These are phyloP conservation scores for Diachasmimorpha longicaudata DNA, from an alignment of 1,140 invertebrate genomes.

Conservation along the genomic window DNA sequence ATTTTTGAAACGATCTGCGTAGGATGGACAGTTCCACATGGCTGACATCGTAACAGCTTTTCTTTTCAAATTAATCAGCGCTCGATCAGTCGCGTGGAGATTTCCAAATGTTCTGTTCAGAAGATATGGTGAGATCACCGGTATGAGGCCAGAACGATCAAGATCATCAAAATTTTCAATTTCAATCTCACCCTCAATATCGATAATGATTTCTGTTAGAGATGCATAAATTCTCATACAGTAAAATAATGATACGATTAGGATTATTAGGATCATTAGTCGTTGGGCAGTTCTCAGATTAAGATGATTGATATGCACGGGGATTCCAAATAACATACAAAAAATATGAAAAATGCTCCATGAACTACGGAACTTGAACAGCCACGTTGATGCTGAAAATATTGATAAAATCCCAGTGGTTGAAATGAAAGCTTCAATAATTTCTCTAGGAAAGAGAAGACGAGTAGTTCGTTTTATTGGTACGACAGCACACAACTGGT, in stretches of 20 bases:
- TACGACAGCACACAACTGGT: slow-evolving; percentile 20
- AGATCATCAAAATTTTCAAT: slow-evolving; percentile 18
- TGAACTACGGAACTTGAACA: neutral
- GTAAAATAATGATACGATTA: slow-evolving; percentile 15
- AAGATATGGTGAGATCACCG: neutral
- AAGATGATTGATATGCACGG: neutral
- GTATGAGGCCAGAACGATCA: slow-evolving; percentile 9
- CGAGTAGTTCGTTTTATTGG: neutral
- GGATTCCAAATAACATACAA: slow-evolving; percentile 12
- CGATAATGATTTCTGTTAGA: neutral
- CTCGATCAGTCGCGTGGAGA: neutral
- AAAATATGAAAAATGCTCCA: slow-evolving; percentile 18
- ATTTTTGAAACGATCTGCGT: slow-evolving; percentile 10
- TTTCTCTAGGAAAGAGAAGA: neutral
- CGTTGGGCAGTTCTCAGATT: neutral
- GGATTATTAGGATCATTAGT: neutral
- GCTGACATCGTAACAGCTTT: neutral
- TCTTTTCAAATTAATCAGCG: neutral
- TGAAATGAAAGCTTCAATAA: neutral
- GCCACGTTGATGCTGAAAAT: neutral
- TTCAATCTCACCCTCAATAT: neutral
- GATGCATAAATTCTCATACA: slow-evolving; percentile 16
- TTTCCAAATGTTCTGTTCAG: slow-evolving; percentile 10
- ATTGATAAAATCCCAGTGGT: neutral
- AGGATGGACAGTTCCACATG: neutral